Conservation (phyloP, 2,888 invertebrate species). For the Autographa pulchrina region DNA sequence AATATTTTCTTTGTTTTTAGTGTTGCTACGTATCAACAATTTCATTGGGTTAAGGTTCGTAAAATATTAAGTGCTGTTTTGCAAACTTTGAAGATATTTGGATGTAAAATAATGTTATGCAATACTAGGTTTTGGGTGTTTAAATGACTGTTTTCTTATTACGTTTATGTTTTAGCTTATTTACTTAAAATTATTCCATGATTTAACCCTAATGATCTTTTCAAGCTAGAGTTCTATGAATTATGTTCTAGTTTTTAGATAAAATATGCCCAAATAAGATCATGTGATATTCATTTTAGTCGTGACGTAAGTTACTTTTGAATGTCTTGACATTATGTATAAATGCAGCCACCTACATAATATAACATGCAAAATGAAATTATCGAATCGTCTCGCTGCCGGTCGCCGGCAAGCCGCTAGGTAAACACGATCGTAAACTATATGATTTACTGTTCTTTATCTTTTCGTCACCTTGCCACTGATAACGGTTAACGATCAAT, state of each 20-base stretch:
- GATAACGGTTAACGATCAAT: slow-evolving; percentile 61
- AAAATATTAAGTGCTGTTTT: slow-evolving; percentile 22
- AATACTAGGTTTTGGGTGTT: slow-evolving; percentile 2
- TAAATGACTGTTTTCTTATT: slow-evolving; percentile 8
- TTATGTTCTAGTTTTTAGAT: slow-evolving; percentile 37
- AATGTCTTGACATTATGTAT: slow-evolving; percentile 37
- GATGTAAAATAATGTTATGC: slow-evolving; percentile 19
- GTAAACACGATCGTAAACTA: slow-evolving; percentile 71
- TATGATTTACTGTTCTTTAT: slow-evolving; percentile 73
- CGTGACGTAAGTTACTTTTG: slow-evolving; percentile 57
- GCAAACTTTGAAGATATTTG: slow-evolving; percentile 21
- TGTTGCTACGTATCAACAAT: slow-evolving; percentile 23
- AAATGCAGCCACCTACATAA: slow-evolving; percentile 27
- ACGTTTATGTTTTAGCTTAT: neutral
- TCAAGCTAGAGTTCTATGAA: slow-evolving; percentile 7
- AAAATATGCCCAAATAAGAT: slow-evolving; percentile 29
- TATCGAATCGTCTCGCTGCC: slow-evolving; percentile 19
- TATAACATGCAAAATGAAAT: slow-evolving; percentile 25
- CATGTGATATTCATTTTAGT: slow-evolving; percentile 49
- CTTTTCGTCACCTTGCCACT: slow-evolving; percentile 68
- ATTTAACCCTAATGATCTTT: slow-evolving; percentile 19
- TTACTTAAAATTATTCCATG: neutral
- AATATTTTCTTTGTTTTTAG: slow-evolving; percentile 31
- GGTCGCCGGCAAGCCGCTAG: slow-evolving; percentile 30
- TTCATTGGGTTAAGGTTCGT: slow-evolving; percentile 29